Percentiles rank a stretch among this genome's conserved stretches.
Evolutionary conservation across 2,888 invertebrate genomes (phyloP).

Genomic region (Chironomus riparius): DNA sequence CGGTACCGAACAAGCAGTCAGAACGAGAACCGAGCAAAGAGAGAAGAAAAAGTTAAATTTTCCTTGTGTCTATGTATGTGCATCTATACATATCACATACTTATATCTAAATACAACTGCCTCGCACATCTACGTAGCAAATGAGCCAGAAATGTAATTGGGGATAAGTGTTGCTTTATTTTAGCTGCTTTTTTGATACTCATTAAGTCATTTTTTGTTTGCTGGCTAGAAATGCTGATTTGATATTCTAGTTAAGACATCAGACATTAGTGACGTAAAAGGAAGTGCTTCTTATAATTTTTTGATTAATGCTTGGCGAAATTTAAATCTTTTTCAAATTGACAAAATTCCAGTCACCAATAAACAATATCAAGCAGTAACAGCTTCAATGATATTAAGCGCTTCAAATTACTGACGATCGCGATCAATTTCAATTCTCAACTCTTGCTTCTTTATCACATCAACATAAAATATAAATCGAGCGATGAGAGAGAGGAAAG

Average conservation of each 20-base stretch:
- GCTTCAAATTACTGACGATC: not conserved
- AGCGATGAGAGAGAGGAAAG: no score
- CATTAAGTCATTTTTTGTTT: not conserved
- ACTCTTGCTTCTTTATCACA: not conserved
- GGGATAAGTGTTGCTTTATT: not conserved
- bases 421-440: not conserved
- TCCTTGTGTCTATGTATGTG: not conserved
- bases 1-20: not conserved
- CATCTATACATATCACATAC: not conserved
- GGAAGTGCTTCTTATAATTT: no score
- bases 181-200: not conserved
- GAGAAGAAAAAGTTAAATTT: not conserved
- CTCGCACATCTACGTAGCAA: conserved; percentile 1
- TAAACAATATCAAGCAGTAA: no score
- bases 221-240: no score
- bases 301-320: no score
- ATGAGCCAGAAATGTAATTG: conserved; percentile 12
- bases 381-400: no score
- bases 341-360: no score
- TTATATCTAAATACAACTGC: not conserved
- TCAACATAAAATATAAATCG: no score
- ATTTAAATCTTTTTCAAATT: no score
- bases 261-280: no score
- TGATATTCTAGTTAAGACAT: no score
- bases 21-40: not conserved